Base-by-base conservation (phyloP, 2,113 vertebrate genomes). In the Chaenocephalus aceratus region DNA sequence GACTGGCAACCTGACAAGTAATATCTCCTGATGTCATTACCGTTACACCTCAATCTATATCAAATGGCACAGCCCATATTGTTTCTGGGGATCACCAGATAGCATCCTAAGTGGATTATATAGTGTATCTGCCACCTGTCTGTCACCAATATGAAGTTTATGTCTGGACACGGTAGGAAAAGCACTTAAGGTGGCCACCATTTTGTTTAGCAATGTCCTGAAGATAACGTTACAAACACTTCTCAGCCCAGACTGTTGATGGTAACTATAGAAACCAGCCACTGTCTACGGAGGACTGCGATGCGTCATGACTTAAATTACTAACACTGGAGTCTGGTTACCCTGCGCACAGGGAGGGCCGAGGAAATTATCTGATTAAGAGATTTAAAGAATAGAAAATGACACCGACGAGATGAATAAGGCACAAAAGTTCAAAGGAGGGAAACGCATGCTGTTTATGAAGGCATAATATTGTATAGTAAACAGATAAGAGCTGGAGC, bases 291-390 rank as follows among this genome's bases (percentile, higher is more conserved):
- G 70, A 63, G 80, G 78, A 83, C 80, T 68, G 67, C 41, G 83
- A 83, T 82, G 78, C 68, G 61, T 89, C 89, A 82, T 70, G 89
- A 90, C 89, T 94, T 88, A 83, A 81, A 79, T 93, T 92, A 91
- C 89, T 67, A 80, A 88, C 65, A 60, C 75, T 59, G 62, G 88
- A 80, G 90, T 93, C 84, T 75, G 72, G 89, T 93, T 94, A 91
- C 89, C 4, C 34, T 26, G 49, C 45, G 0, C 72, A 23, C 72
- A 68, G 67, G 45, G 75, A 65, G 78, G 52, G 69, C 51, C 59
- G 54, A 61, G 73, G 57, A 86, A 88, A 73, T 82, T 34, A 87
- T 85, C 84, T 61, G 51, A 89, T 79, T 67, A 68, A 82, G 57
- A 73, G 36, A 87, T 82, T 77, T 79, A 53, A 79, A 72, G 56